Evolutionary conservation across 2,888 invertebrate species (phyloP).

Genomic region (Steinernema carpocapsae): DNA sequence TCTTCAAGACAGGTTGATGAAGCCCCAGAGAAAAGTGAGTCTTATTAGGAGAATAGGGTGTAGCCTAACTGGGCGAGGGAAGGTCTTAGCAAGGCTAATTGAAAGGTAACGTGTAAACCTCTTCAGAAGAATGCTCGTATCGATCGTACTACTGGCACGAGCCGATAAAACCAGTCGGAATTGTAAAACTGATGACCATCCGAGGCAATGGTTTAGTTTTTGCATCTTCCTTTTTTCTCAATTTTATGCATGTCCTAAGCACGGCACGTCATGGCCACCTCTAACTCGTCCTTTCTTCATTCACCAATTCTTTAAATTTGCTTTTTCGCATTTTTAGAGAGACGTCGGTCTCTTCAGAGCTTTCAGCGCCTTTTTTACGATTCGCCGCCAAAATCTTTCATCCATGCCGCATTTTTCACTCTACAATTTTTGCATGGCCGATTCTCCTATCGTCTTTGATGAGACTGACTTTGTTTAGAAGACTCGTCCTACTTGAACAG

Average conservation of each 20-base stretch:
- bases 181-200: constrained; percentile 27
- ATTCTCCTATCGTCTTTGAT: background rate
- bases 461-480: background rate
- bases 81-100: too few species aligned
- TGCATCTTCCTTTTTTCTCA: background rate
- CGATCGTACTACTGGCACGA: constrained; percentile 31
- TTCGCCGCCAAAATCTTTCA: too few species aligned
- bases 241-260: constrained; percentile 3
- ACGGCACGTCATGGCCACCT: background rate
- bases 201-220: constrained; percentile 30
- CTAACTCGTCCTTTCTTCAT: background rate
- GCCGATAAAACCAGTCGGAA: constrained; percentile 27
- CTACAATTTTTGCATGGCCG: background rate
- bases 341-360: too few species aligned
- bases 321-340: background rate
- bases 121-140: constrained; percentile 27
- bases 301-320: background rate
- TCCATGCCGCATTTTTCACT: background rate
- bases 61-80: too few species aligned
- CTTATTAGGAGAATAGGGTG: too few species aligned
- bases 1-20: constrained; percentile 2
- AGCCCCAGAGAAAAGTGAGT: constrained; percentile 5
- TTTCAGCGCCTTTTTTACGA: too few species aligned
- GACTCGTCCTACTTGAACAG: background rate
- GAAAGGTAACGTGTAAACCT: too few species aligned